Base-by-base conservation (phyloP, 2,113 vertebrate genomes). In the Phyllostomus hastatus region DNA sequence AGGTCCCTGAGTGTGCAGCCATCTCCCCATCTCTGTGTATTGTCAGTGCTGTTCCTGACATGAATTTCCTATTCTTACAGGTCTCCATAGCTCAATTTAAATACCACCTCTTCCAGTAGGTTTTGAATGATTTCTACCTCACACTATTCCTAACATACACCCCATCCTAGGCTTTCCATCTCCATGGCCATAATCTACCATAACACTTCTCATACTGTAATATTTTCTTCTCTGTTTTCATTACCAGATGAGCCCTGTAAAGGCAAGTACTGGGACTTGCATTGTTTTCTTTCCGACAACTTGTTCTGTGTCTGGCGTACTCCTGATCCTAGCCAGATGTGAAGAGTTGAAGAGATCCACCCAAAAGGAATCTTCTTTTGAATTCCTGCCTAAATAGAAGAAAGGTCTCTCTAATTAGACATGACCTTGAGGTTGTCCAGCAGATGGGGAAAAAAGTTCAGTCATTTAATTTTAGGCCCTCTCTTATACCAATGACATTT, bases 361-460 rank as follows among this genome's bases (percentile, higher is more conserved):
- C 91, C 52, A 33, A 35, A 94, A 94, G 57, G 66, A 84, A 90
- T 88, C 90, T 95, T 91, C 52, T 96, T 91, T 93, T 87, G 78
- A 83, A 82, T 46, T 26, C 10, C 46, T 91, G 79, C 79, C 94
- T 52, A 73, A 82, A 97, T 11, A 86, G 80, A 50, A 92, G 78
- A 93, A 93, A 67, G 38, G 50, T 88, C 46, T 91, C 67, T 91
- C 88, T 91, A 93, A 95, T 93, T 81, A 94, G 78, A n/a, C 67
- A 91, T 76, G 86, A 96, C n/a, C 64, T 84, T 94, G 70, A 91
- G 46, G 46, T 88, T 84, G 75, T 72, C 78, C 66, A 86, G 72
- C 70, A 90, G 57, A 72, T 91, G 41, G 59, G 5, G 28, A 31
- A n/a, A 19, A n/a, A 6, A 1, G 72, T 12, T 80, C 50, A 78